Evolutionary conservation across 2,797 vertebrate species (phyloP).

Genomic region (Lutjanus argentimaculatus): DNA sequence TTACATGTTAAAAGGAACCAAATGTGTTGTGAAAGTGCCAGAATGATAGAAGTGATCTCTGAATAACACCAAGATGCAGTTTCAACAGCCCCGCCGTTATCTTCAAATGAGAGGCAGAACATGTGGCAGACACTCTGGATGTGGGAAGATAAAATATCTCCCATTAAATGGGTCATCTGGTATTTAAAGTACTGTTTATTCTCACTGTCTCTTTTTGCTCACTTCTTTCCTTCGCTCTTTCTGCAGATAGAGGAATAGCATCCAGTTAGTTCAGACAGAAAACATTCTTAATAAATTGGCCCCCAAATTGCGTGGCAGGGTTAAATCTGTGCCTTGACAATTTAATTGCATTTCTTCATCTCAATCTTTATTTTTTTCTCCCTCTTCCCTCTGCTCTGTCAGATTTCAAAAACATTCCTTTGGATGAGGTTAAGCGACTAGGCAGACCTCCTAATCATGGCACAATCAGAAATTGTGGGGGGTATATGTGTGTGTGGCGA

Average conservation of each 20-base stretch:
- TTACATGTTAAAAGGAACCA: slow-evolving; percentile 60
- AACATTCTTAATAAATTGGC: slow-evolving; percentile 71
- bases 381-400: slow-evolving; percentile 46
- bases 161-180: slow-evolving; percentile 77
- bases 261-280: slow-evolving; percentile 62
- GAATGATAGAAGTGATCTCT: slow-evolving; percentile 55
- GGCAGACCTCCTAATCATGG: slow-evolving; percentile 82
- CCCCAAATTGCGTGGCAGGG: slow-evolving; percentile 55
- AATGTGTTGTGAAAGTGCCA: slow-evolving; percentile 63
- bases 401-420: slow-evolving; percentile 70
- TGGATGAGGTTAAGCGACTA: slow-evolving; percentile 79
- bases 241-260: slow-evolving; percentile 52
- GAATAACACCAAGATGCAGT: slow-evolving; percentile 57
- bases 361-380: slow-evolving; percentile 48
- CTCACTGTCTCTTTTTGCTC: slow-evolving; percentile 51
- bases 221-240: slow-evolving; percentile 34
- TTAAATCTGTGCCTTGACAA: slow-evolving; percentile 74
- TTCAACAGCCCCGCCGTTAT: slow-evolving; percentile 58
- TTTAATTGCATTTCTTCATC: slow-evolving; percentile 78
- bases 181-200: slow-evolving; percentile 78
- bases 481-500: slow-evolving; percentile 28
- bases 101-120: slow-evolving; percentile 58
- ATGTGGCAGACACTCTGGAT: slow-evolving; percentile 60
- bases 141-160: slow-evolving; percentile 70
- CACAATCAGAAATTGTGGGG: slow-evolving; percentile 87